These are phyloP conservation scores for Gobio occitaniae DNA, from an alignment of 2,797 vertebrate species.

Conservation along the genomic window DNA sequence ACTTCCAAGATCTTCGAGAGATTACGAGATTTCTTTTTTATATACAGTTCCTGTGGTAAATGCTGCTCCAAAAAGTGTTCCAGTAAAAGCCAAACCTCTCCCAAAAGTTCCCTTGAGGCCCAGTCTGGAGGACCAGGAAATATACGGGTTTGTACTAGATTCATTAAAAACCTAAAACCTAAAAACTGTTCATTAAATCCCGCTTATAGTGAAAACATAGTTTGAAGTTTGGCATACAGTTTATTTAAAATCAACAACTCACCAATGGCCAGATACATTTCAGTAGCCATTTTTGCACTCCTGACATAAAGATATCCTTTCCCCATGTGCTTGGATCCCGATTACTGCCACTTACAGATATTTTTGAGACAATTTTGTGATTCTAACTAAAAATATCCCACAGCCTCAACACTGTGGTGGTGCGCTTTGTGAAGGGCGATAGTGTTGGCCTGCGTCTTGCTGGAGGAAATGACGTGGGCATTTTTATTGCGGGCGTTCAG, in stretches of 20 bases:
- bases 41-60: conserved; percentile 54
- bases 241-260: background rate
- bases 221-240: background rate
- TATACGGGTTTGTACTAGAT: conserved; percentile 85
- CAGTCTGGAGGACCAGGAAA: conserved; percentile 88
- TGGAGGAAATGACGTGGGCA: conserved; percentile 97
- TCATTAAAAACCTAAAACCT: background rate
- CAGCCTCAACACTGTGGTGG: conserved; percentile 92
- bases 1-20: background rate
- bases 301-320: background rate
- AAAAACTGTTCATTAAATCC: background rate
- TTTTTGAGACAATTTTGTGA: background rate
- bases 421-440: conserved; percentile 93
- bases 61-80: conserved; percentile 61
- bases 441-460: conserved; percentile 93
- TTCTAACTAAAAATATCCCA: background rate
- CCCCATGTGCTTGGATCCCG: background rate
- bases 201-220: background rate
- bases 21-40: background rate
- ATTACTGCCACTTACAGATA: background rate
- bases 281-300: background rate
- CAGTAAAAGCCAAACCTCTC: conserved; percentile 61
- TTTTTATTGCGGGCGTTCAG: conserved; percentile 94
- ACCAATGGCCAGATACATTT: background rate
- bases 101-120: conserved; percentile 83